Evolutionary conservation across 2,888 invertebrate genomes (phyloP), one percentile per base, ranked within the genome.

Genomic region (Homarus gammarus): DNA sequence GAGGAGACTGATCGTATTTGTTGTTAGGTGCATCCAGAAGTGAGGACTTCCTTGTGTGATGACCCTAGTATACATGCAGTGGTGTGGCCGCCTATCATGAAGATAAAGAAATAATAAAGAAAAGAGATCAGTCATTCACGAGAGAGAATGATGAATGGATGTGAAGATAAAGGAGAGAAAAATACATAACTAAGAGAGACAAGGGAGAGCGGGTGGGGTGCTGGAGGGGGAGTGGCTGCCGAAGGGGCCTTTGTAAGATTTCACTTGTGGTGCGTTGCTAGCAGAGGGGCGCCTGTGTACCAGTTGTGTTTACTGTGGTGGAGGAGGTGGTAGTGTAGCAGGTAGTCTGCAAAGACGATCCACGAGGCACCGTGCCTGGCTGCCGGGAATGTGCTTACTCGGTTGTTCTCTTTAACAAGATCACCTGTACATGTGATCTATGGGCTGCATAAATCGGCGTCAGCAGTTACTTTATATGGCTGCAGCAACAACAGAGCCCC

Each of bases 171-270:
- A 40, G 27, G 40, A 38, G 33, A 31, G 51, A 36, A 70, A 44
- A 44, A 56, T 1, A 31, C 36, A 75, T 36, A 33, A 51, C 44
- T 22, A 18, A n/a, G 31, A 27, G 5, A 27, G 61, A 44, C 2
- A 38, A 51, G 78, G 36, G 68, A 44, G 51, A 40, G 44, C 10
- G 27, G 61, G 64, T 22, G 51, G 1, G 51, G 1, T 27, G 68
- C 27, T 40, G 68, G 44, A n/a, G 68, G 38, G 73, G 31, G 56
- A 68, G 49, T 12, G 44, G 51, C 27, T 82, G 51, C 27, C 72
- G 40, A 31, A 70, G 61, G 70, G 70, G 44, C 31, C 31, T 36
- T 82, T 81, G 82, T 87, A 82, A 56, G 87, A 40, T 73, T 82
- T 82, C 82, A 77, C 77, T 85, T 22, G 56, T 18, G 49, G 77